These are phyloP conservation scores for Lamproptera curius DNA, from an alignment of 2,888 invertebrate species.

Conservation along the genomic window DNA sequence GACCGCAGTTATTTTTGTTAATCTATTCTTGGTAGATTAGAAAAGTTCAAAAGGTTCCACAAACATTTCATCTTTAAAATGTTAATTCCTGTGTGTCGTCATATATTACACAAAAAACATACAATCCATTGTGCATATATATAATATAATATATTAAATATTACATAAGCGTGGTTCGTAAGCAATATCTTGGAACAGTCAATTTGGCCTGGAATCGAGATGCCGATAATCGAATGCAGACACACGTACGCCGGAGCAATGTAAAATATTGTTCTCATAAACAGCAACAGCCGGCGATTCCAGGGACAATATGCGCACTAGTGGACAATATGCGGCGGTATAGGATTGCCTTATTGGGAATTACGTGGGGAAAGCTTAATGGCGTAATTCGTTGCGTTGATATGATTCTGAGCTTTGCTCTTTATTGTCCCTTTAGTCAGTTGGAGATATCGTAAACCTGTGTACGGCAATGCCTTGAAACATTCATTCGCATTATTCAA, in stretches of 20 bases:
- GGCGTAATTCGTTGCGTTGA: conserved; percentile 9
- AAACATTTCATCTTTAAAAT: too few relatives aligned
- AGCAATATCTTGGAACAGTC: conserved; percentile 29
- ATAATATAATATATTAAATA: too few relatives aligned
- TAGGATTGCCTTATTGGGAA: conserved; percentile 19
- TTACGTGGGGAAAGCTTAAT: conserved; percentile 8
- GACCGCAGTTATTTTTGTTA: too few relatives aligned
- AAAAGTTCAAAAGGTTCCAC: too few relatives aligned
- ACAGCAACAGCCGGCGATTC: conserved; percentile 19
- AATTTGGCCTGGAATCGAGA: conserved; percentile 32
- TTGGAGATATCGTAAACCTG: background rate
- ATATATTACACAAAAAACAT: too few relatives aligned
- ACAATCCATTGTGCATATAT: too few relatives aligned
- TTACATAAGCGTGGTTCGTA: conserved; percentile 20
- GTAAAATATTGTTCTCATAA: conserved; percentile 20
- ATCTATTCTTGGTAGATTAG: too few relatives aligned
- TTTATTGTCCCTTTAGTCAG: background rate
- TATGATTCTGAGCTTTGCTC: conserved; percentile 3
- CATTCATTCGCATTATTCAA: too few relatives aligned
- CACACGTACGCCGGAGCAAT: conserved; percentile 20
- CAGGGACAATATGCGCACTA: conserved; percentile 19
- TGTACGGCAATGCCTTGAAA: background rate
- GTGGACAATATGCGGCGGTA: conserved; percentile 3
- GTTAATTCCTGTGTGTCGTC: too few relatives aligned
- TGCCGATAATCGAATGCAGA: conserved; percentile 31